Evolutionary conservation across 2,113 vertebrate species (phyloP), one percentile per base, ranked within the genome.

Genomic region (Atractosteus spatula): DNA sequence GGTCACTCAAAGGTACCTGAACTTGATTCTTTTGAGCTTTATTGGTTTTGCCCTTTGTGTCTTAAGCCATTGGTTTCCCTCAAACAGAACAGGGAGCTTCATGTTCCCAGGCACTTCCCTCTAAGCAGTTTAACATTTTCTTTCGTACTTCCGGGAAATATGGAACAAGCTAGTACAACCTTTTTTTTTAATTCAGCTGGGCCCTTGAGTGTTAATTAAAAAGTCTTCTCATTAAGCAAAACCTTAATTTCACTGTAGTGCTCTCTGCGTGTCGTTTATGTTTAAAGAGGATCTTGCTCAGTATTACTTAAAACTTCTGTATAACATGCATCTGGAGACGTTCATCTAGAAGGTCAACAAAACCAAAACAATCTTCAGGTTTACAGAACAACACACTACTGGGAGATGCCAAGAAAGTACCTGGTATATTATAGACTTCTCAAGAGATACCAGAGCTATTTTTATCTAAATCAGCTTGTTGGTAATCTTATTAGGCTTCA

Each of bases 121-220:
- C 17, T 0, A 29, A 51, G 8, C 8, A 51, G 5, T 10, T 7
- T 51, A 51, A 7, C 47, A 51, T 51, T 51, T 51, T 51, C 4
- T 51, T 51, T 51, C 8, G 17, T 51, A 51, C 4, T 51, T 51
- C 0, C 8, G 8, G 5, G 8, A 51, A 51, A 51, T 5, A 51
- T 51, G 8, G 47, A 7, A 10, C 47, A 51, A 51, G 47, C 43
- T 42, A 66, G 47, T 51, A 10, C 47, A 51, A 51, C 5, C 43
- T 42, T 44, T 42, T 42, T 66, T 45, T 44, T 44, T n/a, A 44
- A 66, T 66, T 66, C 64, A 66, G 64, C 64, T 44, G n/a, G 64
- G 64, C 16, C 62, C 41, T 64, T 64, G 62, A 64, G 42, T n/a
- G 64, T 45, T 66, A 66, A 44, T 45, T n/a, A 45, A n/a, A 42